phyloP scores from a whole-genome alignment of 2,113 vertebrate genomes.

The Cynocephalus volans region DNA sequence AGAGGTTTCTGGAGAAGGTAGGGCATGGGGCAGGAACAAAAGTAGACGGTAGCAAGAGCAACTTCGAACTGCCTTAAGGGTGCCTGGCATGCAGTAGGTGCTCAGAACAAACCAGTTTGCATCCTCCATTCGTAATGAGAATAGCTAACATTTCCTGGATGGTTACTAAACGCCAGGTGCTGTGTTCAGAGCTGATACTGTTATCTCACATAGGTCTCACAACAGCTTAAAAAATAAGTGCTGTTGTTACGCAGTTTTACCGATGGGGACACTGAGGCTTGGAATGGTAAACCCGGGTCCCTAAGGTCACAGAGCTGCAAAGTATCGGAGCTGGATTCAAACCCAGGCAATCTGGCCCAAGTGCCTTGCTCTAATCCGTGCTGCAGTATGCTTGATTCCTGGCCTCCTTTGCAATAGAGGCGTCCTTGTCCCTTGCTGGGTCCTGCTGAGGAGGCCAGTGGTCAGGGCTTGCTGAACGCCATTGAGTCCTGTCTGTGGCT shows the following conservation, averaged over 20 bases:
- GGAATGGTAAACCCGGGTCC: rapidly evolving
- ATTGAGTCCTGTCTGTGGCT: background rate
- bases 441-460: background rate
- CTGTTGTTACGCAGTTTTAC: rapidly evolving
- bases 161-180: too few species aligned
- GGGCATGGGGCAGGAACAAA: background rate
- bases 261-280: background rate
- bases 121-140: background rate
- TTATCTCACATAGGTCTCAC: background rate
- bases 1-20: background rate
- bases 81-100: background rate
- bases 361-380: background rate
- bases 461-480: background rate
- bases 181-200: background rate
- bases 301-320: background rate
- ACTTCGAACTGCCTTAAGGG: background rate
- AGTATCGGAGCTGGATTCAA: background rate
- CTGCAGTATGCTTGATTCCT: background rate
- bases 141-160: background rate
- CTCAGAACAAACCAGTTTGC: rapidly evolving
- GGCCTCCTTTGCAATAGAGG: background rate
- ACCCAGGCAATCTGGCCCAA: background rate
- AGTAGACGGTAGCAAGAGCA: background rate
- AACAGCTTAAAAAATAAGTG: background rate
- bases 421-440: background rate